A percentile compares a stretch with the other conserved stretches of the same genome.
These are phyloP conservation scores for Dysmachus trigonus DNA, from an alignment of 2,888 invertebrate species.

Conservation along the genomic window DNA sequence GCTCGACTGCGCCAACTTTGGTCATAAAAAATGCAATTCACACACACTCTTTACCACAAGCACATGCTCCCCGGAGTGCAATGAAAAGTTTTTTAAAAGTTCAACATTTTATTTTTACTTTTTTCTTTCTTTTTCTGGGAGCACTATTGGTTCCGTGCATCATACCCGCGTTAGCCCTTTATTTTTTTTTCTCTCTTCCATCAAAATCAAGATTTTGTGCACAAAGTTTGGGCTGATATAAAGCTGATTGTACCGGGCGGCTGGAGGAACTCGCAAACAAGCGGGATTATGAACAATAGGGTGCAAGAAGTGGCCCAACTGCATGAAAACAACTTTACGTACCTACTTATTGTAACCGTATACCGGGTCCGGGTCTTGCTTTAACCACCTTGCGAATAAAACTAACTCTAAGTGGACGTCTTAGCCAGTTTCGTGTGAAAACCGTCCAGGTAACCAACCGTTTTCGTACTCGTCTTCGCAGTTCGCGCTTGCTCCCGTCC, in stretches of 20 bases:
- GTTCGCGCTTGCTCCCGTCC: slow-evolving; percentile 15
- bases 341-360: slow-evolving; percentile 27
- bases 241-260: neutral
- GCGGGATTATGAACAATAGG: neutral
- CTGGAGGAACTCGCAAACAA: neutral
- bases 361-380: slow-evolving; percentile 13
- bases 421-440: slow-evolving; percentile 7
- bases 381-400: slow-evolving; percentile 43
- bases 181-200: neutral
- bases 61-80: slow-evolving; percentile 27
- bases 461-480: neutral
- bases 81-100: slow-evolving; percentile 33
- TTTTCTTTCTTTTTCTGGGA: neutral
- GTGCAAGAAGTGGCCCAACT: neutral
- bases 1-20: slow-evolving; percentile 7
- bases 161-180: neutral
- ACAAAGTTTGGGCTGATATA: neutral
- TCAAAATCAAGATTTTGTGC: neutral
- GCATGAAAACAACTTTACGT: slow-evolving; percentile 21
- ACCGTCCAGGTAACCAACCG: neutral
- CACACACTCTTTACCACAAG: slow-evolving; percentile 29
- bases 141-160: neutral
- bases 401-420: slow-evolving; percentile 32
- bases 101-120: neutral
- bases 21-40: slow-evolving; percentile 38